phyloP scores from a whole-genome alignment of 2,888 invertebrate genomes.

The Strigamia transsilvanica region DNA sequence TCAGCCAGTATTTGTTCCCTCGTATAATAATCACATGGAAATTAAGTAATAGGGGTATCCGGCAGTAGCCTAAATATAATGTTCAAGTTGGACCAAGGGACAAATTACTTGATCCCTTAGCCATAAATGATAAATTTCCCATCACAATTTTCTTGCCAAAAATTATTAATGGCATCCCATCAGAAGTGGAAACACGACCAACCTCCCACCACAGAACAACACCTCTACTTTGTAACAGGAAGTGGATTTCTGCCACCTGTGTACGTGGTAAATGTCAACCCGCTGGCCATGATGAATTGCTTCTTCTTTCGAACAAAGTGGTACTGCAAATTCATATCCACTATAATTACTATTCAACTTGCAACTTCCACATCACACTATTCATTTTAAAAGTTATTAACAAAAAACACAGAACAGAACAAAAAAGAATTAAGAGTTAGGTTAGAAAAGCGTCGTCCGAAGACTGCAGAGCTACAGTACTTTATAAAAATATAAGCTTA shows the following conservation, averaged over 20 bases:
- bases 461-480: neutral
- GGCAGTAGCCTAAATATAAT: neutral
- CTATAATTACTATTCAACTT: constrained; percentile 35
- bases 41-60: constrained; percentile 15
- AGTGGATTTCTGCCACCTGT: constrained; percentile 43
- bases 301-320: constrained; percentile 22
- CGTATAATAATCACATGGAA: constrained; percentile 7
- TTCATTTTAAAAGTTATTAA: constrained; percentile 22
- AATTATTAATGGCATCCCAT: constrained; percentile 47
- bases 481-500: constrained; percentile 9
- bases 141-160: constrained; percentile 42
- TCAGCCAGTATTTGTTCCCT: neutral
- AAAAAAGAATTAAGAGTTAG: neutral
- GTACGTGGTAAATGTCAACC: constrained; percentile 47
- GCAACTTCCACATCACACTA: neutral
- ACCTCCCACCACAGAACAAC: constrained; percentile 41
- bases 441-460: neutral
- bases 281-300: constrained; percentile 29
- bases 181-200: constrained; percentile 28
- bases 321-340: constrained; percentile 6
- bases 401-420: neutral
- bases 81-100: neutral
- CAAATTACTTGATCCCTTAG: constrained; percentile 25
- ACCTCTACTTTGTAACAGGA: constrained; percentile 33
- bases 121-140: constrained; percentile 41